These are phyloP conservation scores for Shargacucullia verbasci DNA, from an alignment of 2,888 invertebrate genomes.

Conservation along the genomic window DNA sequence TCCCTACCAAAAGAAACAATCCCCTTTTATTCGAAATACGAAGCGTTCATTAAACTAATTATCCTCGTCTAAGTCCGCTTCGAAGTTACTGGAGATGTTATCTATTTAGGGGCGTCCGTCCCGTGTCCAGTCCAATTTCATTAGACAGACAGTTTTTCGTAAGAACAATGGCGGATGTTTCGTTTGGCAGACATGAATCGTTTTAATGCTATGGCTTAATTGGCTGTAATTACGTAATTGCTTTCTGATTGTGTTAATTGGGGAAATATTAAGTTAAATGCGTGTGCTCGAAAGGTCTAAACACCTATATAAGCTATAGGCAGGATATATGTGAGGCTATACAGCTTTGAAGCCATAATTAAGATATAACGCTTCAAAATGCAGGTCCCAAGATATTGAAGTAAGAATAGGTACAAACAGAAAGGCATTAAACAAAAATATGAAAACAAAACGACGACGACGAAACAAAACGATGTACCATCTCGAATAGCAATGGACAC, in stretches of 20 bases:
- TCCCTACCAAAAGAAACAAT: slow-evolving; percentile 53
- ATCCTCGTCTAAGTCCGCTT: slow-evolving; percentile 66
- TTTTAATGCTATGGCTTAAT: slow-evolving; percentile 35
- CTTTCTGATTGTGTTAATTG: slow-evolving; percentile 23
- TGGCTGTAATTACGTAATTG: slow-evolving; percentile 44
- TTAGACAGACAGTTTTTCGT: slow-evolving; percentile 72
- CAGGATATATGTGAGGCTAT: too few species aligned
- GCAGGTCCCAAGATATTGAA: too few species aligned
- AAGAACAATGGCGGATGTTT: slow-evolving; percentile 39
- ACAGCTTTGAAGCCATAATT: too few species aligned
- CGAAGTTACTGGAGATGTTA: slow-evolving; percentile 70
- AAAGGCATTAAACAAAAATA: too few species aligned
- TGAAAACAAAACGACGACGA: slow-evolving; percentile 2
- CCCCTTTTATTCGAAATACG: slow-evolving; percentile 59
- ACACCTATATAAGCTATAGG: too few species aligned
- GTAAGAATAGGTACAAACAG: too few species aligned
- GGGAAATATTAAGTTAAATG: slow-evolving; percentile 11
- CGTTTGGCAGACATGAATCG: slow-evolving; percentile 17
- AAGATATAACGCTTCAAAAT: too few species aligned
- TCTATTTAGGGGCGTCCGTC: slow-evolving; percentile 67
- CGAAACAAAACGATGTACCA: slow-evolving; percentile 27
- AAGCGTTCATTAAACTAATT: slow-evolving; percentile 78
- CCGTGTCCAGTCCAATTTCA: slow-evolving; percentile 75
- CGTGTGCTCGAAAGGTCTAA: too few species aligned
- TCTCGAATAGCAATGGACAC: slow-evolving; percentile 58